These are phyloP conservation scores for Chaetogeoica ovagalla DNA, from an alignment of 2,888 invertebrate species.

Conservation along the genomic window DNA sequence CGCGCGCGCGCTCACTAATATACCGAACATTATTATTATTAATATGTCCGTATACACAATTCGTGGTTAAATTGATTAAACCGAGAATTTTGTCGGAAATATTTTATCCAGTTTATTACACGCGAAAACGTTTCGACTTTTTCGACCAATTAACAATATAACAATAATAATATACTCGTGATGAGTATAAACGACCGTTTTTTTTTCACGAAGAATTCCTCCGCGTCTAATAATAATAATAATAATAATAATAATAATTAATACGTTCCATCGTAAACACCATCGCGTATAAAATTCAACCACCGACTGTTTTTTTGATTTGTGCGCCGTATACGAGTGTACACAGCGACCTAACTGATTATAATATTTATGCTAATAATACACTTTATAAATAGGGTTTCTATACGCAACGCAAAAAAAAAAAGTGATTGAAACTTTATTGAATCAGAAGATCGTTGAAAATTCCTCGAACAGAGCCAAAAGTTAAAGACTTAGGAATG, in stretches of 20 bases:
- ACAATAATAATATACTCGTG: neutral
- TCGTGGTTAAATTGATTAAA: constrained; percentile 6
- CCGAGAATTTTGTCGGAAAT: constrained; percentile 18
- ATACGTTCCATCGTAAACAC: constrained; percentile 7
- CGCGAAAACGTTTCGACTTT: neutral
- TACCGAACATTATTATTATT: no score
- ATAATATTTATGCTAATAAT: no score
- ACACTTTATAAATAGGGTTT: no score
- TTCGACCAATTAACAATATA: no score
- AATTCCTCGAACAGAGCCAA: no score
- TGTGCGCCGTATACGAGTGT: no score
- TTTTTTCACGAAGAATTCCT: neutral
- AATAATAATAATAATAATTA: constrained; percentile 37
- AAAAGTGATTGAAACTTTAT: no score
- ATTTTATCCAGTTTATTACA: constrained; percentile 2
- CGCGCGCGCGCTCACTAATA: neutral
- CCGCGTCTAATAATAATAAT: constrained; percentile 18
- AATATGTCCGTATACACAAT: constrained; percentile 1
- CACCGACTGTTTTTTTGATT: no score
- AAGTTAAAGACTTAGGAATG: no score
- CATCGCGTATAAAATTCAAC: neutral
- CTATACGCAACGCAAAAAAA: no score
- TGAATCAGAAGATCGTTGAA: no score
- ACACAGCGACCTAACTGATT: no score
- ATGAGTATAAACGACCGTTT: neutral